These are phyloP conservation scores for Melanostoma mellinum DNA, from an alignment of 2,888 invertebrate species.

Conservation along the genomic window DNA sequence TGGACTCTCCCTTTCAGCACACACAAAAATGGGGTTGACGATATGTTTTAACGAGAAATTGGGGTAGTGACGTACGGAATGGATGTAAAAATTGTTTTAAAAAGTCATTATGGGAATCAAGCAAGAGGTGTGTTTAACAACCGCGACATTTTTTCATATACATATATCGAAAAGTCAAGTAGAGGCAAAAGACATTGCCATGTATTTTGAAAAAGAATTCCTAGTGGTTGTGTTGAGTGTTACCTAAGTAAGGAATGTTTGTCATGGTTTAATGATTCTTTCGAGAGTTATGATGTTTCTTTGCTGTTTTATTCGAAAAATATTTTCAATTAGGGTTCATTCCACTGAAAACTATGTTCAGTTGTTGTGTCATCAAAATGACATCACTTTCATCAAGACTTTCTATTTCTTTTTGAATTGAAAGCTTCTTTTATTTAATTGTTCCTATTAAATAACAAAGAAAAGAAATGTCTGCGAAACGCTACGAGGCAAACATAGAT, in stretches of 20 bases:
- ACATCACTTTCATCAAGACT: too few species aligned
- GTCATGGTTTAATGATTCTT: conserved; percentile 10
- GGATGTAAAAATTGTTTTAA: neutral
- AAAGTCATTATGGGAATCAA: conserved; percentile 46
- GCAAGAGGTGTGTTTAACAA: conserved; percentile 23
- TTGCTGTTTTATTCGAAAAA: too few species aligned
- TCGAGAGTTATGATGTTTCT: neutral
- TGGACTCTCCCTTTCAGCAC: conserved; percentile 7
- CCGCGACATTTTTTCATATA: conserved; percentile 31
- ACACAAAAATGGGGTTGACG: conserved; percentile 27
- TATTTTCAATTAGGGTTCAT: too few species aligned
- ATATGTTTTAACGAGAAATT: conserved; percentile 26
- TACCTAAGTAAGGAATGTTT: neutral
- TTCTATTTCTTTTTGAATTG: too few species aligned
- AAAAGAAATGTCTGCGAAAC: too few species aligned
- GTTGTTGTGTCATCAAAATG: too few species aligned
- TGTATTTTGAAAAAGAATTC: conserved; percentile 22
- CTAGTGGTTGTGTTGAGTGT: conserved; percentile 15
- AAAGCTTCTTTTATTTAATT: too few species aligned
- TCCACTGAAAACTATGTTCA: too few species aligned
- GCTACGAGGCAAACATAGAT: too few species aligned
- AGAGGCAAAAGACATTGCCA: neutral
- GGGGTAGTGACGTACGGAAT: conserved; percentile 1
- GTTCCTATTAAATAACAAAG: too few species aligned
- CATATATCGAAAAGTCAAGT: neutral